These are phyloP conservation scores for Brienomyrus brachyistius DNA, from an alignment of 2,113 vertebrate genomes.

Conservation along the genomic window DNA sequence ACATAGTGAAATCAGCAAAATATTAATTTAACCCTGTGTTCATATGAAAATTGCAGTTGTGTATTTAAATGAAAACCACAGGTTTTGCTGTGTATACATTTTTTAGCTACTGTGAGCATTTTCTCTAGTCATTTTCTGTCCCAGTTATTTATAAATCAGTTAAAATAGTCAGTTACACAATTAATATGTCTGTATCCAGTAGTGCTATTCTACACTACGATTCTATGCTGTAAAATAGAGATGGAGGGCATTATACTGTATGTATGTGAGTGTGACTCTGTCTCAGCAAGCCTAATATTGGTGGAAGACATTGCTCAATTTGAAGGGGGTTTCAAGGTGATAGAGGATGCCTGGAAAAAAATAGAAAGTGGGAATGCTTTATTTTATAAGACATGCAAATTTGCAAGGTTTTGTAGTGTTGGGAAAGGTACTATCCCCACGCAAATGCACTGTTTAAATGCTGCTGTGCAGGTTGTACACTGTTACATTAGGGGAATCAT, in stretches of 20 bases:
- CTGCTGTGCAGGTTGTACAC: background rate
- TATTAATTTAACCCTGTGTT: background rate
- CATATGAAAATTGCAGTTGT: background rate
- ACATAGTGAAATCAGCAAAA: background rate
- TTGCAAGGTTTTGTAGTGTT: background rate
- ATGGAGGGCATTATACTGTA: background rate
- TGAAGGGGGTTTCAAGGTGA: background rate
- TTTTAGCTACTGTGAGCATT: background rate
- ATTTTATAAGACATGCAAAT: background rate
- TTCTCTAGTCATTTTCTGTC: background rate
- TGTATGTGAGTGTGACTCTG: background rate
- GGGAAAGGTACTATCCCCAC: background rate
- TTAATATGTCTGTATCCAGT: background rate
- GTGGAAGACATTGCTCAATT: background rate
- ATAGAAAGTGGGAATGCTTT: background rate
- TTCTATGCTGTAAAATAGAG: background rate
- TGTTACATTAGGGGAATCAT: background rate
- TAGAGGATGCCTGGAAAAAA: background rate
- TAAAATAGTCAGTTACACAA: background rate
- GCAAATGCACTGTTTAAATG: background rate
- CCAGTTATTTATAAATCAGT: background rate
- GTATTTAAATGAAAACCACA: background rate
- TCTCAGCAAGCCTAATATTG: background rate
- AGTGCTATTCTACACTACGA: background rate
- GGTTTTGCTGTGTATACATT: background rate